These are phyloP conservation scores for Xenopus borealis DNA, from an alignment of 2,113 vertebrate genomes.

Conservation along the genomic window DNA sequence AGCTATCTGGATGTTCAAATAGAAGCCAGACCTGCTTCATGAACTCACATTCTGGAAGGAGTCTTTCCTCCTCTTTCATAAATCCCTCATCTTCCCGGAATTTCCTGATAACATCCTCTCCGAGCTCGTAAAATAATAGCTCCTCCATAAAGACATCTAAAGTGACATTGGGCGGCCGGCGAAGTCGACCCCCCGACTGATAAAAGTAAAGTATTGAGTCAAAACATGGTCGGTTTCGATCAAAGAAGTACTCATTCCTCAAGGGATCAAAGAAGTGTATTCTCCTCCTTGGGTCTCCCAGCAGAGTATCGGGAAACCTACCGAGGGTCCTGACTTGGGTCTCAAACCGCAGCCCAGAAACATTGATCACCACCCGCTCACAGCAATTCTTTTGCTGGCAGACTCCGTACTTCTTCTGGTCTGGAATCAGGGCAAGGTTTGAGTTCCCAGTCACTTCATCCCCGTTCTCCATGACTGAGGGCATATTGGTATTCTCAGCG, in stretches of 20 bases:
- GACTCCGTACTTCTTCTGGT: constrained; percentile 6
- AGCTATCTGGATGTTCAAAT: constrained; percentile 90
- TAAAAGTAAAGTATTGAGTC: constrained; percentile 91
- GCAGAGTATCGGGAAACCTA: constrained; percentile 77
- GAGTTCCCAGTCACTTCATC: constrained; percentile 40
- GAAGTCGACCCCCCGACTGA: constrained; percentile 83
- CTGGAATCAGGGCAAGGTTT: constrained; percentile 5
- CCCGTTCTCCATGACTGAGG: constrained; percentile 31
- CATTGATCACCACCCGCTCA: constrained; percentile 68
- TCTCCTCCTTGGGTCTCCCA: constrained; percentile 70
- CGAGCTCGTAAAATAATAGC: constrained; percentile 85
- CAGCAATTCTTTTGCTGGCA: constrained; percentile 44
- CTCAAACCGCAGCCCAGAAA: constrained; percentile 78
- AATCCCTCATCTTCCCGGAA: constrained; percentile 88
- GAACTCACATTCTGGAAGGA: constrained; percentile 69
- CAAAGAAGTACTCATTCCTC: constrained; percentile 79
- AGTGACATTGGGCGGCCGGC: constrained; percentile 80
- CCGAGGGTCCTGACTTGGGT: constrained; percentile 75
- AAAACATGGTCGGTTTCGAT: constrained; percentile 77
- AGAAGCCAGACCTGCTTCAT: constrained; percentile 82
- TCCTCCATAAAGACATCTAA: constrained; percentile 90
- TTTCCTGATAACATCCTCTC: constrained; percentile 72
- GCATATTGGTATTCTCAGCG: constrained; percentile 9
- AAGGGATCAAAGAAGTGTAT: constrained; percentile 74
- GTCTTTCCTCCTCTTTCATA: constrained; percentile 67